These are phyloP conservation scores for Varanus salvator DNA, from an alignment of 2,113 vertebrate genomes.

Conservation along the genomic window DNA sequence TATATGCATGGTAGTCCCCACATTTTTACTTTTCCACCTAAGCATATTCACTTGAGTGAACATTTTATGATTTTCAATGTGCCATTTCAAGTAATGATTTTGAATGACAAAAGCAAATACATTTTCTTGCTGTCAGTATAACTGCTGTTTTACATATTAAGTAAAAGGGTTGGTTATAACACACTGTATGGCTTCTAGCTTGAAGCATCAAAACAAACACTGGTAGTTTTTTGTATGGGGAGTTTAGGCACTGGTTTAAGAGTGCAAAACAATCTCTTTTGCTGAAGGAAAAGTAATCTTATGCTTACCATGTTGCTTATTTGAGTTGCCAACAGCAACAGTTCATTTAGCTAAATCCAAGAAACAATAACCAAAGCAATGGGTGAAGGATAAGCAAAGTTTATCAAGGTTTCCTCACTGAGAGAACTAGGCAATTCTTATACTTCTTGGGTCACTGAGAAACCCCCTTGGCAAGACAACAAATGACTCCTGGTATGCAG, in stretches of 20 bases:
- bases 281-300: background rate
- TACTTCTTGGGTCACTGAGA: too few species aligned
- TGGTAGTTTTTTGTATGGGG: fast-evolving
- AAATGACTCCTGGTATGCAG: too few species aligned
- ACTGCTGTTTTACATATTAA: background rate
- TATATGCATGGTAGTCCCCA: background rate
- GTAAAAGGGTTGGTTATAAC: background rate
- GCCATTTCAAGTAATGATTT: background rate
- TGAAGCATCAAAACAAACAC: background rate
- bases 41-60: background rate
- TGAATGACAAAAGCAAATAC: background rate
- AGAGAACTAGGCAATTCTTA: too few species aligned
- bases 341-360: too few species aligned
- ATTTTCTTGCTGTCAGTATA: background rate
- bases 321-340: too few species aligned
- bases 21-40: background rate
- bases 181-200: background rate
- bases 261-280: conserved; percentile 16
- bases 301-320: conserved; percentile 31
- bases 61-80: background rate
- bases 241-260: conserved; percentile 32
- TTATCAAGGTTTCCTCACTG: too few species aligned
- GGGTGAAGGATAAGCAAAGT: too few species aligned
- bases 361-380: too few species aligned
- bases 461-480: too few species aligned